Conservation (phyloP, 2,888 invertebrate genomes). For the Polyploca ridens region DNA sequence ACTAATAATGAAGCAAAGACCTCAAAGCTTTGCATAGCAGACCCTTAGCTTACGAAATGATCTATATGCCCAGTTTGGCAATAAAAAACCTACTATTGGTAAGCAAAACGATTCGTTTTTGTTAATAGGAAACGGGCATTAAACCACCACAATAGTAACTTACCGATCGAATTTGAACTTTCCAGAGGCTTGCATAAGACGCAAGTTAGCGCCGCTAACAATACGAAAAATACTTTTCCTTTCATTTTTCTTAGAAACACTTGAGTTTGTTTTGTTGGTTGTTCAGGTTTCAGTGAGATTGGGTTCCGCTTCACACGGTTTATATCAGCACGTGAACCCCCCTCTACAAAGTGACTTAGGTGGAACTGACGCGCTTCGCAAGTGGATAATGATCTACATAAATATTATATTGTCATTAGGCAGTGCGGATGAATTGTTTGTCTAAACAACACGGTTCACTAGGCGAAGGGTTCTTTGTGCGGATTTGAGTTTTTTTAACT, state of each 20-base stretch:
- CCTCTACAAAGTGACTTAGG: background rate
- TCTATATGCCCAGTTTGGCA: too few species aligned
- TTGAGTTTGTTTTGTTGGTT: background rate
- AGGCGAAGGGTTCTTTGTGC: conserved; percentile 6
- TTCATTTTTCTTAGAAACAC: background rate
- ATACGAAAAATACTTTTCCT: conserved; percentile 34
- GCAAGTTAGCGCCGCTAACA: conserved; percentile 40
- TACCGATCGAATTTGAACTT: conserved; percentile 37
- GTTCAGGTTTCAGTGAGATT: conserved; percentile 14
- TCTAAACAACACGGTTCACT: conserved; percentile 20
- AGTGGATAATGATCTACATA: conserved; percentile 42
- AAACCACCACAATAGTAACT: conserved; percentile 14
- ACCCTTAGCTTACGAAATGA: too few species aligned
- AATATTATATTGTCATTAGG: conserved; percentile 37
- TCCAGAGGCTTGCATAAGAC: conserved; percentile 52
- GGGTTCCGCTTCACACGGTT: conserved; percentile 19
- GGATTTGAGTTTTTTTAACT: background rate
- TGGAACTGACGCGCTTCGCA: conserved; percentile 43
- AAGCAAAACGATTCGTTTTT: too few species aligned
- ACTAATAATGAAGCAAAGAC: too few species aligned
- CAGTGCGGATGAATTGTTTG: conserved; percentile 22
- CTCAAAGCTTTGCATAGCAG: too few species aligned
- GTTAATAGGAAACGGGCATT: too few species aligned
- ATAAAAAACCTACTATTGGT: too few species aligned
- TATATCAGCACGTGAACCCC: conserved; percentile 30